Evolutionary conservation across 2,113 vertebrate genomes (phyloP), one percentile per base, ranked within the genome.

Genomic region (Elaphurus davidianus): DNA sequence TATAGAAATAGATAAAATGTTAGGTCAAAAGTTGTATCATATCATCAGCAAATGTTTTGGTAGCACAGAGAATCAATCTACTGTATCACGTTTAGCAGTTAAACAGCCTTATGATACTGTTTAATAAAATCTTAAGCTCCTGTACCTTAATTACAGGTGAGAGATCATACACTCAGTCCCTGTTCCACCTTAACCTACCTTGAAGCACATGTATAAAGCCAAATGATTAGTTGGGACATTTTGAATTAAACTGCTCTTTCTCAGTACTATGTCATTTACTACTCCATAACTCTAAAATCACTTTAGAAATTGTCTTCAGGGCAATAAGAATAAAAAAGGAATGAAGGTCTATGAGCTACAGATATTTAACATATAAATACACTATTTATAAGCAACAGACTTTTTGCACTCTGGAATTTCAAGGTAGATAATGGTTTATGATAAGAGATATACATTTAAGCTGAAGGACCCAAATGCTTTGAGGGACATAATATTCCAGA

Each of bases 401-500:
- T 87, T 90, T 90, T 88, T 96, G 71, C 71, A 76, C 30, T 95
- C 57, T 54, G 16, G 23, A 96, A 96, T 93, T 57, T 94, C 50
- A 93, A 62, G 52, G 79, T 84, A 87, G 59, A 64, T 57, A 92
- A 78, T 90, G 57, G 59, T 86, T 94, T 96, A 97, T 91, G 82
- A 91, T 85, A 76, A 92, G 40, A 96, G 84, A 93, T 96, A 86
- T 19, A 43, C 17, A 62, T 90, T 97, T 90, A 97, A 87, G 27
- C 47, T 95, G 36, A 96, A 50, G 7, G 21, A 43, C 4, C 88
- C 82, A 87, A 97, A 97, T 76, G 50, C 54, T 98, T 96, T 82
- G 64, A 94, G 90, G 90, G 30, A 93, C 90, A 60, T 94, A 88
- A 59, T 97, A 87, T 98, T 98, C 87, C 43, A 71, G 25, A 97